Evolutionary conservation across 1,140 invertebrate species (phyloP).

Genomic region (Drosophila lini): DNA sequence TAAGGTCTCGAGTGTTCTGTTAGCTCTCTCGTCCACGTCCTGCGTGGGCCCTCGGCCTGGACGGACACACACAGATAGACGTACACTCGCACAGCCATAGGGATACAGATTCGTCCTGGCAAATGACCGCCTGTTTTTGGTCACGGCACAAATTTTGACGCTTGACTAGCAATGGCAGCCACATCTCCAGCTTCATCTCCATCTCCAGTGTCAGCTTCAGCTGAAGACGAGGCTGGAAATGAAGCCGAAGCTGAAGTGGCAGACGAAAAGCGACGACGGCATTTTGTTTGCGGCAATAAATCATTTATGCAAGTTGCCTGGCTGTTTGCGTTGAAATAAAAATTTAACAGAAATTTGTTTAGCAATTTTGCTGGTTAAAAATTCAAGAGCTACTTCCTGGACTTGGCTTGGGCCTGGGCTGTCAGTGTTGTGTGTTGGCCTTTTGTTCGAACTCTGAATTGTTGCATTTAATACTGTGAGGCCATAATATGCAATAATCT

Average conservation of each 20-base stretch:
- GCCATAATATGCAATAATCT: constrained; percentile 81
- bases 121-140: constrained; percentile 69
- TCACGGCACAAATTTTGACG: constrained; percentile 80
- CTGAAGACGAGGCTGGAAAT: constrained; percentile 28
- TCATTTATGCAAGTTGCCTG: constrained; percentile 79
- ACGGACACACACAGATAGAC: constrained; percentile 23
- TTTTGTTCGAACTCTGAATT: constrained; percentile 54
- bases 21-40: constrained; percentile 50
- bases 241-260: constrained; percentile 36
- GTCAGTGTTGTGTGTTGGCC: constrained; percentile 27
- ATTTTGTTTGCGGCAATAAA: constrained; percentile 75
- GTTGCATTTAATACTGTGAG: constrained; percentile 63
- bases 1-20: constrained; percentile 64
- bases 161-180: constrained; percentile 78
- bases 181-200: constrained; percentile 48
- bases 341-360: constrained; percentile 75
- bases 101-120: constrained; percentile 59
- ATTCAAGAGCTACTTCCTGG: constrained; percentile 53
- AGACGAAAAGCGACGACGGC: constrained; percentile 39
- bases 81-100: constrained; percentile 4
- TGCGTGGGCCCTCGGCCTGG: constrained; percentile 26
- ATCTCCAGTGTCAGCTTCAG: constrained; percentile 50
- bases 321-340: constrained; percentile 71
- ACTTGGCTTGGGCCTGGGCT: background rate
- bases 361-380: constrained; percentile 80